Evolutionary conservation across 2,797 vertebrate species (phyloP).

Genomic region (Sciurus vulgaris): DNA sequence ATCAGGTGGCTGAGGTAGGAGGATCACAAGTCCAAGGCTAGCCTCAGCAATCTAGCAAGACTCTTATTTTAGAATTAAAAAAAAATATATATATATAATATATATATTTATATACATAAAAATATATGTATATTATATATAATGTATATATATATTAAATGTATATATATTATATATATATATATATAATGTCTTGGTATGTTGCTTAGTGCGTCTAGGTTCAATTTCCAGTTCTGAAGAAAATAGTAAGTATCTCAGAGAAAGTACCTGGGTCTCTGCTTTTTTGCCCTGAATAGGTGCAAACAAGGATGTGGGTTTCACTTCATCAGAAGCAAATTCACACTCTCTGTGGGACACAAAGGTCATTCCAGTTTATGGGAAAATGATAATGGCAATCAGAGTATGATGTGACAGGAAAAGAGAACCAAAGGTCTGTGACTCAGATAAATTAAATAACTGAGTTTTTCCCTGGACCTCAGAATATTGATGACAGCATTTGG

Average conservation of each 20-base stretch:
- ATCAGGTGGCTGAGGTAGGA: no score
- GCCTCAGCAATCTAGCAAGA: no score
- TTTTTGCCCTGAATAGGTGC: background rate
- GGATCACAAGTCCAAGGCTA: no score
- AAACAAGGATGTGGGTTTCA: background rate
- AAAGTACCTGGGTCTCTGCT: background rate
- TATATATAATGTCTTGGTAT: no score
- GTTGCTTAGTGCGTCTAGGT: no score
- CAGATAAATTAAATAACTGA: background rate
- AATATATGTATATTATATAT: no score
- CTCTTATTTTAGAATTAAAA: no score
- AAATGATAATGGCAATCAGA: background rate
- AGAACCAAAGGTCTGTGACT: background rate
- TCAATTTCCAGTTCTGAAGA: no score
- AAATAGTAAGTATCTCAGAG: background rate
- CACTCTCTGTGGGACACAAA: background rate
- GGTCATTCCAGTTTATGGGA: background rate
- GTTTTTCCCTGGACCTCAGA: background rate
- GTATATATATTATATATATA: no score
- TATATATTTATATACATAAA: no score
- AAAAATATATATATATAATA: no score
- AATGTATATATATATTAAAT: no score
- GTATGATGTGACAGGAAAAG: background rate
- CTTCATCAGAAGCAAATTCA: constrained; percentile 23
- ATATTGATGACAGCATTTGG: background rate